phyloP scores from a whole-genome alignment of 2,797 vertebrate species.

The Scleropages formosus region DNA sequence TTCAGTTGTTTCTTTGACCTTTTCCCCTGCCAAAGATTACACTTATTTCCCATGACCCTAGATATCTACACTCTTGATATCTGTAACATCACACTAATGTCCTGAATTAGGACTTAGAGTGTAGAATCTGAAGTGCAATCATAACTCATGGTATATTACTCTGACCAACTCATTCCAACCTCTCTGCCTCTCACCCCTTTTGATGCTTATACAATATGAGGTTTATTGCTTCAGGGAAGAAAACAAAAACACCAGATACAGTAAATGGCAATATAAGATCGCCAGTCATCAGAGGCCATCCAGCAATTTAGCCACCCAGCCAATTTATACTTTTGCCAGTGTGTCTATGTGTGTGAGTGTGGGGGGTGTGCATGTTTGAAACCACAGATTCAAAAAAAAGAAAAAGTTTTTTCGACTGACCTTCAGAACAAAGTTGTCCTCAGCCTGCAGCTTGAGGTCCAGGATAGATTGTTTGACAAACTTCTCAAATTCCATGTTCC shows the following conservation, averaged over 20 bases:
- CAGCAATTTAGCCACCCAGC: conserved; percentile 15
- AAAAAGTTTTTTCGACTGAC: conserved; percentile 52
- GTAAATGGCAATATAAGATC: conserved; percentile 3
- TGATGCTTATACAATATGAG: conserved; percentile 53
- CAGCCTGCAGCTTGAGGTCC: conserved; percentile 84
- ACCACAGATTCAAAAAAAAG: neutral
- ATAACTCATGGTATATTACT: conserved; percentile 53
- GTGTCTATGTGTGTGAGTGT: conserved; percentile 10
- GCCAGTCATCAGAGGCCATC: conserved; percentile 16
- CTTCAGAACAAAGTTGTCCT: conserved; percentile 94
- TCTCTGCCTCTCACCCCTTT: conserved; percentile 68
- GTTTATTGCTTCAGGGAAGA: conserved; percentile 59
- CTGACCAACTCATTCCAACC: conserved; percentile 66
- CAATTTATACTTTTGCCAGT: neutral
- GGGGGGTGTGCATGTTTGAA: neutral
- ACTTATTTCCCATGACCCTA: conserved; percentile 74
- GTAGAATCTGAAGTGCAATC: conserved; percentile 59
- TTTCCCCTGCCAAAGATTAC: conserved; percentile 72
- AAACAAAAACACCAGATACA: conserved; percentile 20
- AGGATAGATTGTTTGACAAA: conserved; percentile 80
- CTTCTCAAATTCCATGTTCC: conserved; percentile 79
- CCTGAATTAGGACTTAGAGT: conserved; percentile 61
- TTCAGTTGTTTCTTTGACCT: conserved; percentile 63
- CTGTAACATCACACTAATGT: conserved; percentile 55
- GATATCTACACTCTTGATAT: conserved; percentile 59